Evolutionary conservation across 2,888 invertebrate species (phyloP).

Genomic region (Romanomermis culicivorax): DNA sequence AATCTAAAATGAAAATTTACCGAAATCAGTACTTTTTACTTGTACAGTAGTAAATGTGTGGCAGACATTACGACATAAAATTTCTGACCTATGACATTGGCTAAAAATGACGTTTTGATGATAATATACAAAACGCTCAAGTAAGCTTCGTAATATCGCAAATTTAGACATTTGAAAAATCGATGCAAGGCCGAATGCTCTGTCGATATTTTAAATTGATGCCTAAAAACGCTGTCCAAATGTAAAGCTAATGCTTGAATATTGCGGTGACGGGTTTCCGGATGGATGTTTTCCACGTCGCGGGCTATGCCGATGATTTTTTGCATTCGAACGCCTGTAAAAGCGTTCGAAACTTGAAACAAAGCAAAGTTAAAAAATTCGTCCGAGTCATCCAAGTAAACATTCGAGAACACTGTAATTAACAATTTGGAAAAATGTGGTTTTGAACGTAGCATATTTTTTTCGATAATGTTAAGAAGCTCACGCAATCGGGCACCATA

Average conservation of each 20-base stretch:
- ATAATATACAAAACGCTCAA: constrained; percentile 22
- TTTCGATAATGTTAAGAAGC: no score
- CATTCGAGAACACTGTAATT: no score
- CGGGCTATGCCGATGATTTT: constrained; percentile 26
- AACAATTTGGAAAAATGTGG: no score
- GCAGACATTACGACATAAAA: no score
- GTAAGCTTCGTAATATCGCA: constrained; percentile 26
- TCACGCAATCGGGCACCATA: no score
- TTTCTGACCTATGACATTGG: constrained; percentile 22
- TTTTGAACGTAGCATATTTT: no score
- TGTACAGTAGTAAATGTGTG: no score
- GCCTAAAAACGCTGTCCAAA: constrained; percentile 23
- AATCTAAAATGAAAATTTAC: no score
- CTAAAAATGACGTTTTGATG: constrained; percentile 22
- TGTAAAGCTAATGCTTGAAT: constrained; percentile 16
- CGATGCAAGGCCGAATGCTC: constrained; percentile 11
- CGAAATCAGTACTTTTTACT: no score
- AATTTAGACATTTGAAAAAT: constrained; percentile 21
- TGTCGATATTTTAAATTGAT: constrained; percentile 10
- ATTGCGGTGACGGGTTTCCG: constrained; percentile 8
- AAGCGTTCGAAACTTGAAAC: no score
- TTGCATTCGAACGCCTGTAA: constrained; percentile 22
- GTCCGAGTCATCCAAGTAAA: no score
- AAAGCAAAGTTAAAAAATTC: no score
- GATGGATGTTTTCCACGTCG: constrained; percentile 24